These are phyloP conservation scores for Hypercompe scribonia DNA, from an alignment of 2,888 invertebrate genomes.

Conservation along the genomic window DNA sequence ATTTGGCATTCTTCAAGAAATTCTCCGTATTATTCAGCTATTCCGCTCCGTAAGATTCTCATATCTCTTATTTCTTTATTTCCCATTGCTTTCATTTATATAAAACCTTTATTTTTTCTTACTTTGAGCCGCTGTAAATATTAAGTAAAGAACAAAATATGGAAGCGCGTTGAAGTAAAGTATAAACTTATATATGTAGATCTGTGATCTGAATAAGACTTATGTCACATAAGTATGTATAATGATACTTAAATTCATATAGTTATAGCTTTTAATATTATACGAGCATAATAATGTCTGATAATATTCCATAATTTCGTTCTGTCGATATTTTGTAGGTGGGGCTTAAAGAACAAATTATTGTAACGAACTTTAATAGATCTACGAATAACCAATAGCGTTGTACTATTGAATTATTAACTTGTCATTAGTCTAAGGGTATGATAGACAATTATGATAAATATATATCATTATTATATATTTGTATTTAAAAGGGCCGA, in stretches of 20 bases:
- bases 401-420: slow-evolving; percentile 20
- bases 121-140: too few species aligned
- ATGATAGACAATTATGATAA: background rate
- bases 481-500: too few species aligned
- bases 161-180: too few species aligned
- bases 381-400: slow-evolving; percentile 33
- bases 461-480: too few species aligned
- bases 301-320: background rate
- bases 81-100: too few species aligned
- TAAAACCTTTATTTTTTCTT: too few species aligned
- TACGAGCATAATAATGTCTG: background rate
- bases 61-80: too few species aligned
- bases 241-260: background rate
- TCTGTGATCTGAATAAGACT: background rate
- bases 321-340: slow-evolving; percentile 9
- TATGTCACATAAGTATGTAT: background rate
- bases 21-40: too few species aligned
- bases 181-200: too few species aligned
- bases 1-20: too few species aligned
- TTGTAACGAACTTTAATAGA: slow-evolving; percentile 34
- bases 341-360: slow-evolving; percentile 20
- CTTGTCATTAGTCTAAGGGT: slow-evolving; percentile 34
- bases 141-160: too few species aligned
- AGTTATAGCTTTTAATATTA: background rate
- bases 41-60: too few species aligned